Evolutionary conservation across 1,140 invertebrate species (phyloP), one percentile per base, ranked within the genome.

Genomic region (Pogonomyrmex californicus): DNA sequence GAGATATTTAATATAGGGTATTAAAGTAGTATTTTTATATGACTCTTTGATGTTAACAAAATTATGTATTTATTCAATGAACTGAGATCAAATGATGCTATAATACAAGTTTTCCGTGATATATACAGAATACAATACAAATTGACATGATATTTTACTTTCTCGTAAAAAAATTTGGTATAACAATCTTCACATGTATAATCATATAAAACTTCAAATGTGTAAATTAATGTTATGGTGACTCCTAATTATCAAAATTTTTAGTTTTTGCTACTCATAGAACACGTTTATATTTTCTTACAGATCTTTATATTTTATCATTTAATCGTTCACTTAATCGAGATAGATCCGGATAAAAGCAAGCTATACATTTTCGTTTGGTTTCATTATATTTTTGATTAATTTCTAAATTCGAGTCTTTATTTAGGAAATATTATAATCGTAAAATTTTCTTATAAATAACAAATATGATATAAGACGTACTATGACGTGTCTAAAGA

Each of bases 71-170:
- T 41, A 47, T 73, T 23, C 1, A 14, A 76, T 49, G n/a, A 51
- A 83, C 14, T 81, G 62, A 65, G 30, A 65, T 77, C 30, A 78
- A 85, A 41, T 54, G 17, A 65, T 44, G 5, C 12, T 85, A 77
- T 65, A 78, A 85, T 76, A 85, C 47, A 78, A 85, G 38, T 2
- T 54, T 75, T 75, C 23, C 5, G 6, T 68, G 23, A 23, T 30
- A 76, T 65, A 12, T 78, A 85, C 58, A 77, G 23, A 65, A 85
- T 85, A 47, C 78, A 77, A 65, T 44, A 85, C 38, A 77, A 17
- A 63, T 85, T 58, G 47, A 75, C 23, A 76, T 38, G 54, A 71
- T 12, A 68, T 63, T 77, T 78, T 14, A 14, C 10, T 77, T 65
- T 77, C 12, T 75, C 17, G 12, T 60, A 75, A 68, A 36, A 73